Percentiles rank a stretch among this genome's conserved stretches.
phyloP scores from a whole-genome alignment of 2,888 invertebrate genomes.

The Calephelis perditalis region DNA sequence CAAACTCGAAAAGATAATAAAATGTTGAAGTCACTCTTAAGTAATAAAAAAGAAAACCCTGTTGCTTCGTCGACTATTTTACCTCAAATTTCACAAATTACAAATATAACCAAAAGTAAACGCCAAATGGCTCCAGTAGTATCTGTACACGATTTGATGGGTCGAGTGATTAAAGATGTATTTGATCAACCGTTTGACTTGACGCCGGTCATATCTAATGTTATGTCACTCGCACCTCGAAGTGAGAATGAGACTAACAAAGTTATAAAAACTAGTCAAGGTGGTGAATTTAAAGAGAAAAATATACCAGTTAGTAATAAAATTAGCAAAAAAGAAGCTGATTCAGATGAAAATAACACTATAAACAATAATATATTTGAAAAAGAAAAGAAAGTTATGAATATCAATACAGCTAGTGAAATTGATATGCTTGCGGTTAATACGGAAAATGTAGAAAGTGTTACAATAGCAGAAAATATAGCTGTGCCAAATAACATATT shows the following conservation, averaged over 20 bases:
- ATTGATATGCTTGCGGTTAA: neutral
- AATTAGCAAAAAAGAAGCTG: neutral
- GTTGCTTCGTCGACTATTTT: neutral
- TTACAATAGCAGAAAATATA: too few species aligned
- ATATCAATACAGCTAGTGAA: neutral
- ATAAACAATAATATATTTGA: neutral
- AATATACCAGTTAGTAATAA: neutral
- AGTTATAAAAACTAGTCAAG: neutral
- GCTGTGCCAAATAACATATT: too few species aligned
- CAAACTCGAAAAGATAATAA: neutral
- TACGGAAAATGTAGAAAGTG: too few species aligned
- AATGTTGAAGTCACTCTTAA: neutral
- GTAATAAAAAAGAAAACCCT: neutral
- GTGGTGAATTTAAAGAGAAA: neutral
- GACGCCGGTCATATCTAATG: neutral
- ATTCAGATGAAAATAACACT: neutral
- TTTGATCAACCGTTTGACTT: neutral
- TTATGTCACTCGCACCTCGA: neutral
- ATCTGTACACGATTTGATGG: neutral
- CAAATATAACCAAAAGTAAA: neutral
- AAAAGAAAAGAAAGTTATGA: neutral
- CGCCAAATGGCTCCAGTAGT: neutral
- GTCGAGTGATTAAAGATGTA: neutral
- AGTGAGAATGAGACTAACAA: neutral
- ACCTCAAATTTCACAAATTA: neutral